phyloP scores from a whole-genome alignment of 2,888 invertebrate genomes.

The Timema podura region DNA sequence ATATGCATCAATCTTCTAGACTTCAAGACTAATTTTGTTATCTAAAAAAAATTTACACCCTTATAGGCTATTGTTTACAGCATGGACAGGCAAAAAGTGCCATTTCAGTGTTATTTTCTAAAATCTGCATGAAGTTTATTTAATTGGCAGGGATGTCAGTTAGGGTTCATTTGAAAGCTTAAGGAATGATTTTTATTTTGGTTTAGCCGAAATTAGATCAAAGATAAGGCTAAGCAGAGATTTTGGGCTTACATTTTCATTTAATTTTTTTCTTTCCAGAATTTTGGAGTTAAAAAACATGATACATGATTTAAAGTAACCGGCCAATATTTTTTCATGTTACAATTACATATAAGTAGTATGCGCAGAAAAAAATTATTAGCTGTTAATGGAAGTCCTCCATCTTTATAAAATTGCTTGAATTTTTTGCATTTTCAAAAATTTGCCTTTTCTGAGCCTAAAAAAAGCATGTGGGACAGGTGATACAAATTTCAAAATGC shows the following conservation, averaged over 20 bases:
- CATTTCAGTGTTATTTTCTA: not conserved
- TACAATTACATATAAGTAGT: not conserved
- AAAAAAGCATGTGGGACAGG: constrained; percentile 11
- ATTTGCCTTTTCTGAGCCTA: not conserved
- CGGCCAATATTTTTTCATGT: not conserved
- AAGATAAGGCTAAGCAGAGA: not conserved
- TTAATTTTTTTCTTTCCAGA: not conserved
- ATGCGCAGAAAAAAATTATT: constrained; percentile 6
- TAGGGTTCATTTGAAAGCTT: constrained; percentile 16
- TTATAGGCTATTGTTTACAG: not conserved
- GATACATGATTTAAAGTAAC: not conserved
- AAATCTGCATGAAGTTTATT: not conserved
- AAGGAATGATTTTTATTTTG: not conserved
- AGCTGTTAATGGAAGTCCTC: not conserved
- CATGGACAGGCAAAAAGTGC: not conserved
- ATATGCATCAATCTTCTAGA: not conserved
- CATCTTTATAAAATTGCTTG: not conserved
- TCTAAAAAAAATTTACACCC: not conserved
- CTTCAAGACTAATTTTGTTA: constrained; percentile 3
- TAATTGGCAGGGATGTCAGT: not conserved
- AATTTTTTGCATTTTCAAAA: not conserved
- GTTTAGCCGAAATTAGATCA: not conserved
- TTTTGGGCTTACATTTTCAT: not conserved
- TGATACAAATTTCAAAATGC: not conserved
- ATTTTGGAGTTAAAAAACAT: not conserved